Conservation (phyloP, 2,797 vertebrate genomes). For the Rhincodon typus region DNA sequence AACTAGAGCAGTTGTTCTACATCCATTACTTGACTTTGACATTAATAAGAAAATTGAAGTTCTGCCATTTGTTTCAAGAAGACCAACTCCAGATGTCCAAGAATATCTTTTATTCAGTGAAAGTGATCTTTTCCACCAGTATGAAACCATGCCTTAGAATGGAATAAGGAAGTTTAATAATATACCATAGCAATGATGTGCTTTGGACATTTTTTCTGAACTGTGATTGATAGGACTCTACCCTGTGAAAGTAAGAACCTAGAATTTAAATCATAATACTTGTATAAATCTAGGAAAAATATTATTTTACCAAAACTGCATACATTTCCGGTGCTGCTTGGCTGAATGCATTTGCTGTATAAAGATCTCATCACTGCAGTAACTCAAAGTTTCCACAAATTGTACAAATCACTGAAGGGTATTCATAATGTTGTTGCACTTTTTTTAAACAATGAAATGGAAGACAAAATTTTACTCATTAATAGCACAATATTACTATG, state of each 20-base stretch:
- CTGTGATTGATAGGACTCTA: not conserved
- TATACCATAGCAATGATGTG: not conserved
- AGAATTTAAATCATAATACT: not conserved
- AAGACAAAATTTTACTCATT: not conserved
- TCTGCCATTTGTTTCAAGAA: not conserved
- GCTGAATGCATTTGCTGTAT: not conserved
- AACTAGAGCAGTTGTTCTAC: not conserved
- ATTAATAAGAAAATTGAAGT: not conserved
- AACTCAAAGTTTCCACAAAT: not conserved
- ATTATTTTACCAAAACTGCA: not conserved
- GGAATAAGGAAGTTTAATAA: not conserved
- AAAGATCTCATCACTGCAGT: not conserved
- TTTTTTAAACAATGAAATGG: not conserved
- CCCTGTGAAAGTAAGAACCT: not conserved
- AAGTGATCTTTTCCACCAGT: not conserved
- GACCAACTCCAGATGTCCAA: not conserved
- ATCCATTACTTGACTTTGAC: not conserved
- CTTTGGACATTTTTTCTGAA: not conserved
- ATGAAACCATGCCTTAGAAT: not conserved
- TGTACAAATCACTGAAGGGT: not conserved
- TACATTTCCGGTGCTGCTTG: not conserved
- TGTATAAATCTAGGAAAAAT: not conserved
- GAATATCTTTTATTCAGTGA: not conserved
- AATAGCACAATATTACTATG: not conserved
- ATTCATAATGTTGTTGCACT: not conserved